phyloP scores from a whole-genome alignment of 1,140 invertebrate genomes.

The Brachionus calyciflorus region DNA sequence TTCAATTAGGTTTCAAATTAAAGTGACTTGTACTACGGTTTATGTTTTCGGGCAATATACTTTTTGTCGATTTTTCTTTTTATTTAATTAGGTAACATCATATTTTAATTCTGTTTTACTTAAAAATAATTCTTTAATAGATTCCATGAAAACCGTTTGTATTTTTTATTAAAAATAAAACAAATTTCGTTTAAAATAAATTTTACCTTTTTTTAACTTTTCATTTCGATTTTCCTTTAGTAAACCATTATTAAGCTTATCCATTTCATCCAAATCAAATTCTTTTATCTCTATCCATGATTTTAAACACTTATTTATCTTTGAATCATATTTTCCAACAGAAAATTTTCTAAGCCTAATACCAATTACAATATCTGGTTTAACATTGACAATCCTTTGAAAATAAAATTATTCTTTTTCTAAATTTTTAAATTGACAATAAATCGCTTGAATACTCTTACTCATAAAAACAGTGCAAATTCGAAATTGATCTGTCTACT shows the following conservation, averaged over 20 bases:
- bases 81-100: too few species aligned
- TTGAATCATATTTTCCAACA: conserved; percentile 12
- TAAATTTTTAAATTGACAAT: too few species aligned
- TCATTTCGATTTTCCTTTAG: background rate
- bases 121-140: too few species aligned
- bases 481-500: background rate
- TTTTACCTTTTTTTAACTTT: background rate
- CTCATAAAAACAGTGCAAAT: background rate
- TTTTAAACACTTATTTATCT: background rate
- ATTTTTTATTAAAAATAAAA: too few species aligned
- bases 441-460: too few species aligned
- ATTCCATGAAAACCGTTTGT: too few species aligned
- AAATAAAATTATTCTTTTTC: background rate
- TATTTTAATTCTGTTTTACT: too few species aligned
- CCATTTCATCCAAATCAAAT: background rate
- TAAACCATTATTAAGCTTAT: background rate
- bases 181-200: too few species aligned
- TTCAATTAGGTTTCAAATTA: too few species aligned
- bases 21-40: too few species aligned
- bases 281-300: conserved; percentile 27
- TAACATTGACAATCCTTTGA: background rate
- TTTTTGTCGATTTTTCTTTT: too few species aligned
- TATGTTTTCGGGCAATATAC: too few species aligned
- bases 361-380: background rate
- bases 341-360: conserved; percentile 20